Evolutionary conservation across 1,140 invertebrate species (phyloP), one percentile per base, ranked within the genome.

Genomic region (Zaprionus vittiger): DNA sequence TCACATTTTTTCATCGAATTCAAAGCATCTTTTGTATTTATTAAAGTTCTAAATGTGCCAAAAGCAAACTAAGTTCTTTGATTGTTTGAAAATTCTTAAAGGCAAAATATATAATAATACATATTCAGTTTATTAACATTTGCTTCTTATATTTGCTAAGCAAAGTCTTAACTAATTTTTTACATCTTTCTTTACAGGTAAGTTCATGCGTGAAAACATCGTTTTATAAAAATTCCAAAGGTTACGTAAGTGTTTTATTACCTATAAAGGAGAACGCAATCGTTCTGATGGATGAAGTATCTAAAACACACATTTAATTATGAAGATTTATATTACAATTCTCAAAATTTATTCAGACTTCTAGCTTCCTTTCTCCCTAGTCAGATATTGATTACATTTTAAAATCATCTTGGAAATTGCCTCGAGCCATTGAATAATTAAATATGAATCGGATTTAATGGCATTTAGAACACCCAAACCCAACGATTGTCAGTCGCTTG

Each of bases 381-480:
- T 49, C 44, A 49, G 47, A 12, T 56, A 56, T 56, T 56, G 54
- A 49, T 28, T 38, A 24, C n/a, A 65, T 55, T 65, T 67, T 22
- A 7, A 47, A 68, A 34, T 59, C 7, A 44, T 28, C 26, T 26
- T 31, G 15, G 4, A 31, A 34, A 49, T 22, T 57, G 28, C 14
- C 56, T 37, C 11, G 9, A 61, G 26, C 4, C 17, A 49, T 54
- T 77, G 31, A 31, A 70, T 86, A 77, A 82, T 80, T 87, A 73
- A 80, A 86, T 86, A 77, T 41, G 72, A 86, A 80, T 77, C 83
- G 72, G 68, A 81, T 85, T 85, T 86, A 73, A 80, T 79, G 38
- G 63, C 49, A 73, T 71, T 80, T 77, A 12, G 20, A 26, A 28
- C 61, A 84, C 64, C 38, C 38, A 57, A 52, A 47, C 26, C 34